Conservation (phyloP, 2,888 invertebrate species). For the Esperia sulphurella region DNA sequence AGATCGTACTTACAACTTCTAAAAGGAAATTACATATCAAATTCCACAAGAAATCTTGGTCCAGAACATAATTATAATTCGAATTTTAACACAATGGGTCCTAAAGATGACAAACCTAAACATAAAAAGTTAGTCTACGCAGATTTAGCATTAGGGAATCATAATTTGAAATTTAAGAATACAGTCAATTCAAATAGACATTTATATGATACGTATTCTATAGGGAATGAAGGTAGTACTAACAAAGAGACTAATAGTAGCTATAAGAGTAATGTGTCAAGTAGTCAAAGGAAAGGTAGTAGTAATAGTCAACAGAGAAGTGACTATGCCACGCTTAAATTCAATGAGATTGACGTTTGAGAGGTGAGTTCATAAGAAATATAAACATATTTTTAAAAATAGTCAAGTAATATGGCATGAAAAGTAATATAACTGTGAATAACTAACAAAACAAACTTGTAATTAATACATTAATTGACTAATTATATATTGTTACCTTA, state of each 20-base stretch:
- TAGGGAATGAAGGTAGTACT: constrained; percentile 59
- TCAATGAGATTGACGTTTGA: constrained; percentile 76
- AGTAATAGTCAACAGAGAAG: constrained; percentile 53
- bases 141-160: constrained; percentile 76
- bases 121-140: constrained; percentile 77
- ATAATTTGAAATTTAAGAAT: constrained; percentile 78
- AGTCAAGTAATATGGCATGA: background rate
- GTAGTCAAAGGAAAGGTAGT: constrained; percentile 48
- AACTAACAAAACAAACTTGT: no score
- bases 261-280: constrained; percentile 56
- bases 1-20: constrained; percentile 66
- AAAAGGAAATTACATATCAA: constrained; percentile 75
- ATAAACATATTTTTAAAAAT: background rate
- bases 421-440: no score
- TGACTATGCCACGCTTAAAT: constrained; percentile 74
- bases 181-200: constrained; percentile 79
- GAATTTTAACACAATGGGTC: constrained; percentile 57
- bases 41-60: constrained; percentile 64
- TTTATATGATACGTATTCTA: constrained; percentile 73
- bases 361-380: constrained; percentile 48
- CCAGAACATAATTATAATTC: constrained; percentile 52
- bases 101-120: constrained; percentile 65
- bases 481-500: no score
- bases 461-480: no score
- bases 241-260: constrained; percentile 63